Evolutionary conservation across 2,113 vertebrate species (phyloP), one percentile per base, ranked within the genome.

Genomic region (Leucopsar rothschildi): DNA sequence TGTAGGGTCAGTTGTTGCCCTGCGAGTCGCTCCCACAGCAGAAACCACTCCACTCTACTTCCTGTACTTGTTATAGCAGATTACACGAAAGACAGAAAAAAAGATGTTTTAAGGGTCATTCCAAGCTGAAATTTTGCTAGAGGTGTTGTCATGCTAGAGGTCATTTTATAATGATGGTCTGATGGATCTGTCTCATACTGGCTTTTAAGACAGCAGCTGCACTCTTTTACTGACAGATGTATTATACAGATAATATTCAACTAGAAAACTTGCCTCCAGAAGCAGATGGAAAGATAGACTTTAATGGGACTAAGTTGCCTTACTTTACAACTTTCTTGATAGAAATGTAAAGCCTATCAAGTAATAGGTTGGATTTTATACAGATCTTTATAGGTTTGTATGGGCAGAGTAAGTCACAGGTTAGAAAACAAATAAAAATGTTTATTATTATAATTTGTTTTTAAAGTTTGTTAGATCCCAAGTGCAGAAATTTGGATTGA

Each of bases 1-100:
- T 0, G 0, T 2, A 29, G 37, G 19, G 21, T 31, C 29, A 45
- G 19, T 37, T 21, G n/a, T 57, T 6, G 5, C 18, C 15, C 28
- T 44, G 15, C 0, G 0, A 68, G 15, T 21, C 68, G 28, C 25
- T 45, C 15, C 47, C 60, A 24, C 31, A 29, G 28, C 4, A 37
- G 22, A 68, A 73, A 23, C 9, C 61, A 42, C 10, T 18, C 7
- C 17, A 9, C 27, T 59, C 2, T 2, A 12, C 12, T 68, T 47
- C 12, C 47, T 68, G 15, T 29, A 19, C 22, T 49, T 42, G 13
- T 19, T 55, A 35, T 31, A 49, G 42, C 4, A 68, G 15, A 72
- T 57, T 64, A 50, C 18, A 79, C 3, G 2, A 91, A 82, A 84
- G 24, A 56, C 12, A 77, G 35, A 14, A 80, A 72, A 72, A 84